A percentile compares a stretch with the other conserved stretches of the same genome.
Evolutionary conservation across 2,113 vertebrate genomes (phyloP).

Genomic region (Coryphaenoides rupestris): DNA sequence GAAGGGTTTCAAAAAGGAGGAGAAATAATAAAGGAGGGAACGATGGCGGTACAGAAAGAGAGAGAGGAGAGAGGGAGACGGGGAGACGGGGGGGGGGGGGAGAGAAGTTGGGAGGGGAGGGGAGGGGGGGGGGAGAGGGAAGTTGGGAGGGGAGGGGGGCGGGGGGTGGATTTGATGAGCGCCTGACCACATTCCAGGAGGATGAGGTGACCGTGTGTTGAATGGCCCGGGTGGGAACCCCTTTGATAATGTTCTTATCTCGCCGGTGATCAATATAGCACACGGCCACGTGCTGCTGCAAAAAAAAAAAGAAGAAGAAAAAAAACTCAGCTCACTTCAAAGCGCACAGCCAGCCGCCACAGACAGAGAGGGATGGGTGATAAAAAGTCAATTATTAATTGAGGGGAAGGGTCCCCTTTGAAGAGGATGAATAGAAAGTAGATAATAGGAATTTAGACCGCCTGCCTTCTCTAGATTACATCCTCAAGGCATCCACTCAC

Average conservation of each 20-base stretch:
- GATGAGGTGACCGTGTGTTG: slow-evolving; percentile 62
- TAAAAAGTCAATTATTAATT: slow-evolving; percentile 72
- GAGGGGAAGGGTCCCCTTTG: slow-evolving; percentile 68
- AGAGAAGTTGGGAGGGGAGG: slow-evolving; percentile 20
- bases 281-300: slow-evolving; percentile 49
- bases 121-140: slow-evolving; percentile 21
- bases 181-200: slow-evolving; percentile 63
- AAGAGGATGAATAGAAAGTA: slow-evolving; percentile 57
- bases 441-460: slow-evolving; percentile 67
- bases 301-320: slow-evolving; percentile 56
- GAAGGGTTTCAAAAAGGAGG: neutral
- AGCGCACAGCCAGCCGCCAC: slow-evolving; percentile 42
- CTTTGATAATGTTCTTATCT: slow-evolving; percentile 72
- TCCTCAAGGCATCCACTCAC: slow-evolving; percentile 39
- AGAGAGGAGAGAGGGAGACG: neutral
- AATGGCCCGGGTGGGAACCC: slow-evolving; percentile 64
- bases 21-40: no score
- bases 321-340: slow-evolving; percentile 72
- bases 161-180: slow-evolving; percentile 14
- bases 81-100: neutral
- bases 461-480: slow-evolving; percentile 36
- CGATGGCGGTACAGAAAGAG: slow-evolving; percentile 12
- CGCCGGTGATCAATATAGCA: slow-evolving; percentile 61
- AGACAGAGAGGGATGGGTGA: slow-evolving; percentile 53
- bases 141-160: slow-evolving; percentile 25